Base-by-base conservation (phyloP, 2,888 invertebrate genomes). In the Entomobrya proxima region DNA sequence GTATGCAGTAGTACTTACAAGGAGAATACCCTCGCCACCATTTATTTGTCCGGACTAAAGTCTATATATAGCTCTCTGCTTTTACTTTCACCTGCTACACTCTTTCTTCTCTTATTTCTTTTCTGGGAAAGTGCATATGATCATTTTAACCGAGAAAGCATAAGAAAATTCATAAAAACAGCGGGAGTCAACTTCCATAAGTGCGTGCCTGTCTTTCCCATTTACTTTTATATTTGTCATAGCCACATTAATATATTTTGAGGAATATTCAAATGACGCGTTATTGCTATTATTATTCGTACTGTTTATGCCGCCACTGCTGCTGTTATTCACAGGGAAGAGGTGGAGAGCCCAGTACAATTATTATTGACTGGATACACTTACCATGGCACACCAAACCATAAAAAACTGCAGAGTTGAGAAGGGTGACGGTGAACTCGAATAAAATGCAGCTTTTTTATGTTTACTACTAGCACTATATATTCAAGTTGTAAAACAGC, bases 171-270 rank as follows among this genome's bases (percentile, higher is more conserved):
- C 78, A 79, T 69, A 79, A 79, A 69, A 79, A 52, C 79, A 79
- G 79, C 69, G 47, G 79, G 79, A 52, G 52, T 61, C 40, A 21
- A 24, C 47, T 32, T 32, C 7, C 35, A 37, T 32, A 78, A 78
- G 47, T 78, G 78, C 78, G 78, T 78, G 78, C 30, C 35, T 64
- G 44, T 61, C 64, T 47, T 44, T 30, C 24, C 47, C 78, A 78
- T 64, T 78, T 64, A 78, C 64, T 64, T 64, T 64, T 61, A 64
- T 64, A 78, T 78, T 78, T 78, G 78, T 78, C 78, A 78, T 44
- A 27, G 30, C 55, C 76, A 55, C 32, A 40, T 40, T 55, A 78
- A 47, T 61, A 67, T 76, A 35, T 79, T 79, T 50, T 67, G n/a
- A 64, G 13, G 72, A 67, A 52, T 50, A 69, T 50, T 69, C 69